Conservation (phyloP, 2,797 vertebrate species). For the Rallus crepitans region DNA sequence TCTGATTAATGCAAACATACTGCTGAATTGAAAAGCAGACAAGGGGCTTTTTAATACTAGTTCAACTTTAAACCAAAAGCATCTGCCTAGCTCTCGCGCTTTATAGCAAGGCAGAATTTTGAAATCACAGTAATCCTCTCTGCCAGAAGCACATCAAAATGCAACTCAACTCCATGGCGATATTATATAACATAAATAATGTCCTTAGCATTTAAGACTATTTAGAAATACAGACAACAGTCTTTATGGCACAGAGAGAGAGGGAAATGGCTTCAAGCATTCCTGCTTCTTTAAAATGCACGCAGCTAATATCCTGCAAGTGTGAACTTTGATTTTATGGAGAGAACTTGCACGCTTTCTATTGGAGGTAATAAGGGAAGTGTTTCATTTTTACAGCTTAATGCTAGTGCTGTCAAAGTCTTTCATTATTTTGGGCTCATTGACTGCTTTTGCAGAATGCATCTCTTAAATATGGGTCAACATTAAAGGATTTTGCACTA, state of each 20-base stretch:
- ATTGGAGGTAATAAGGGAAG: neutral
- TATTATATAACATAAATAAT: conserved; percentile 3
- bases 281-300: neutral
- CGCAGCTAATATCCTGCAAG: neutral
- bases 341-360: neutral
- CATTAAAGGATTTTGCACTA: conserved; percentile 45
- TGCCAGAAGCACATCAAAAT: conserved; percentile 6
- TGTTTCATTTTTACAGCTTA: neutral
- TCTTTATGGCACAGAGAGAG: neutral
- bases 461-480: conserved; percentile 35
- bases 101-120: neutral
- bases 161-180: neutral
- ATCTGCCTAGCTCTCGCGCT: neutral
- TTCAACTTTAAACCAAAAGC: neutral
- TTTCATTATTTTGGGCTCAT: conserved; percentile 21
- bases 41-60: neutral
- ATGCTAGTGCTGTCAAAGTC: neutral
- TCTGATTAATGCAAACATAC: neutral
- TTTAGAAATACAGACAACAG: neutral
- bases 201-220: neutral
- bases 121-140: neutral
- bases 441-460: neutral
- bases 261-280: neutral
- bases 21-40: neutral
- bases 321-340: neutral